Evolutionary conservation across 2,797 vertebrate species (phyloP), one percentile per base, ranked within the genome.

Genomic region (Gymnopithys bicolor): DNA sequence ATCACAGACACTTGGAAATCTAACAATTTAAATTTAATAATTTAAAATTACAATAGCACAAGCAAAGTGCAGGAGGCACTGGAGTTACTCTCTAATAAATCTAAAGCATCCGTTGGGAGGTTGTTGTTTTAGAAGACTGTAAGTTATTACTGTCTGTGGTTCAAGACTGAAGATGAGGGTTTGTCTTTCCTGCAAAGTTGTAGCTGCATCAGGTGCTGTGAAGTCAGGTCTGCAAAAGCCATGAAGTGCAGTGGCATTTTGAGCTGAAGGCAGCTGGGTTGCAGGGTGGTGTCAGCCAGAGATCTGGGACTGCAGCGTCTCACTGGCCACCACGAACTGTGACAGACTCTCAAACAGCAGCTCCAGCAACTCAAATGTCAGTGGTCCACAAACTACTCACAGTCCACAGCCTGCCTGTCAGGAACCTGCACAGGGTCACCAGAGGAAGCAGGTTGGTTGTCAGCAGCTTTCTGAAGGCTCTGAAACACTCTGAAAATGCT

Each of bases 21-120:
- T 66, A 95, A 83, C 80, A 62, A 33, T 79, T 90, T 86, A 78
- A 84, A 82, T 89, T 75, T 88, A 88, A 80, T 94, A 53, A 91
- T 91, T 87, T 67, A 70, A 88, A 92, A 80, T 92, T 11, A 43
- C 53, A 87, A n/a, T 45, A 73, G 37, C 63, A 35, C 49, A 83
- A 33, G 48, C 37, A 35, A 78, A 77, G 48, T 45, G 41, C 41
- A 64, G 55, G 68, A 93, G 56, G 45, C 79, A 27, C 48, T 80
- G 53, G 67, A 81, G 90, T 93, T 87, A 67, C 77, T 89, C 62
- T 78, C 30, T 73, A 66, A 73, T 94, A 88, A 94, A 91, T 94
- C 83, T 77, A 10, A 77, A 79, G 13, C 19, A 23, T 77, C 64
- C 80, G 18, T 48, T 73, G 64, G 76, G 53, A 64, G 69, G 33